A percentile compares a stretch with the other conserved stretches of the same genome.
phyloP scores from a whole-genome alignment of 2,888 invertebrate genomes.

The Tubulanus polymorphus region DNA sequence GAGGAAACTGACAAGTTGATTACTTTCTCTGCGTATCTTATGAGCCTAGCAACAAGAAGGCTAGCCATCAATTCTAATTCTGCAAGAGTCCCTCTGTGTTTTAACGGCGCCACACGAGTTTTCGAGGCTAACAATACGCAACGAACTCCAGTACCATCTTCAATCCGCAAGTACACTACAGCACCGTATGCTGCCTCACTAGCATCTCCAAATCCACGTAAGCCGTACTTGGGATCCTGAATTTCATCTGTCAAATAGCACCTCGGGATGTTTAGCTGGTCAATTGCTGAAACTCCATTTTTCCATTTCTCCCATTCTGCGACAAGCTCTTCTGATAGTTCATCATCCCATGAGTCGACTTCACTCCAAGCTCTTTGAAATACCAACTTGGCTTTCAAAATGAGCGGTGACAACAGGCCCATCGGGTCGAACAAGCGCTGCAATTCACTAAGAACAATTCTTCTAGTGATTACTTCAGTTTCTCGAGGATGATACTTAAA shows the following conservation, averaged over 20 bases:
- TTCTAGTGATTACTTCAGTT: not conserved
- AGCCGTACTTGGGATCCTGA: not conserved
- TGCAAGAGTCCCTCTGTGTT: not conserved
- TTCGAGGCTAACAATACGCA: not conserved
- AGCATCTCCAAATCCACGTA: not conserved
- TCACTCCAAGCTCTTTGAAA: not conserved
- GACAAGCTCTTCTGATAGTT: not conserved
- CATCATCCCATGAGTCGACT: not conserved
- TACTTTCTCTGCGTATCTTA: not conserved
- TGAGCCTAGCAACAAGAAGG: not conserved
- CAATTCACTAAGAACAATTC: not conserved
- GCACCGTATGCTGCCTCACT: not conserved
- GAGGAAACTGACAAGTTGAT: not conserved
- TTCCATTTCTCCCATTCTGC: not conserved
- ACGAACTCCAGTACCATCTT: not conserved
- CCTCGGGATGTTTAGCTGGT: not conserved
- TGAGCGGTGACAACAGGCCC: not conserved
- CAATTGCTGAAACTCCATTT: not conserved
- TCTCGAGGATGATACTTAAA: not conserved
- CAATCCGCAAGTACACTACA: not conserved
- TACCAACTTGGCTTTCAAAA: not conserved
- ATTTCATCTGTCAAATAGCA: not conserved
- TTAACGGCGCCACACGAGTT: not conserved
- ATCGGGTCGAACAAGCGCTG: not conserved
- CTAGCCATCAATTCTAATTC: not conserved